phyloP scores from a whole-genome alignment of 2,888 invertebrate species.

The Diarsia brunnea region DNA sequence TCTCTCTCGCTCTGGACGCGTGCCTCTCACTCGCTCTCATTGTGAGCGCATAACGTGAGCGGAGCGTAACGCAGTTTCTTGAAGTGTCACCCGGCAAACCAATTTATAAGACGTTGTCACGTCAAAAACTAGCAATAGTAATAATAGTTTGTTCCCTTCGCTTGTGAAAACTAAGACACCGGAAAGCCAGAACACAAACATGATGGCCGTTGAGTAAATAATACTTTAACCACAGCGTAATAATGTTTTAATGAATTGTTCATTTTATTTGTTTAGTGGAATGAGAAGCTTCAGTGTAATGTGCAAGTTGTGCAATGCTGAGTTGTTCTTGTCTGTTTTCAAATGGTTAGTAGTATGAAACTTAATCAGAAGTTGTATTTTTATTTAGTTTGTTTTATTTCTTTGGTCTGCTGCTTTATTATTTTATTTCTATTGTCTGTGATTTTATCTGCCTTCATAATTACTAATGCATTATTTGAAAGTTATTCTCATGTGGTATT shows the following conservation, averaged over 20 bases:
- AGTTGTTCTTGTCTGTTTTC: constrained; percentile 10
- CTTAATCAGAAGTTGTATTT: background rate
- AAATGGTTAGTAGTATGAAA: background rate
- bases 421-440: background rate
- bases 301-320: background rate
- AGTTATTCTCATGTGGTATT: too few relatives aligned
- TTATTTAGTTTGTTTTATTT: background rate
- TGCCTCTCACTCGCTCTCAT: too few relatives aligned
- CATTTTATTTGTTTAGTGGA: constrained; percentile 15
- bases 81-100: too few relatives aligned
- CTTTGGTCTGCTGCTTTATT: background rate
- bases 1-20: too few relatives aligned
- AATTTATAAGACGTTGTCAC: too few relatives aligned
- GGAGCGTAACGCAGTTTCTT: too few relatives aligned
- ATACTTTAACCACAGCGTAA: constrained; percentile 31
- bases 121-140: background rate
- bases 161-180: constrained; percentile 29
- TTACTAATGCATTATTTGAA: background rate
- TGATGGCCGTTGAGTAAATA: constrained; percentile 42
- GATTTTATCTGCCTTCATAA: background rate
- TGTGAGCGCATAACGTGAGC: too few relatives aligned
- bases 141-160: constrained; percentile 2
- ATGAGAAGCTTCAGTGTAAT: constrained; percentile 8
- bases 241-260: constrained; percentile 38
- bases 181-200: constrained; percentile 47